phyloP scores from a whole-genome alignment of 2,113 vertebrate genomes.

The Psettodes erumei region DNA sequence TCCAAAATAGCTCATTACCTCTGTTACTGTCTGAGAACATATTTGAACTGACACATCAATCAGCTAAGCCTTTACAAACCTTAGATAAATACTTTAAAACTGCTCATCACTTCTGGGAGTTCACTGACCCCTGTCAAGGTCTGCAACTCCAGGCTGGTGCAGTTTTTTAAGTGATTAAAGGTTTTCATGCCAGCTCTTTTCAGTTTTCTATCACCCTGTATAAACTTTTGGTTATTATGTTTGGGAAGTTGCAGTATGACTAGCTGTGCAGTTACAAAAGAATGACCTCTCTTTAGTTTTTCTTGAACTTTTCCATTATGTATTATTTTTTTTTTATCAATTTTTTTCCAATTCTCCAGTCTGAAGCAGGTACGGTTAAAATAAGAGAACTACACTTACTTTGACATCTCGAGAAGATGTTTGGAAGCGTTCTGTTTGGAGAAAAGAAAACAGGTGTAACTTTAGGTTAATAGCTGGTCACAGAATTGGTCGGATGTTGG shows the following conservation, averaged over 20 bases:
- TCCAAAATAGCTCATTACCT: slow-evolving; percentile 27
- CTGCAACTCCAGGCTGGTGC: background rate
- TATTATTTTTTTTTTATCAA: too few species aligned
- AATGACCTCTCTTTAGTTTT: background rate
- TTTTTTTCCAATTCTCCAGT: background rate
- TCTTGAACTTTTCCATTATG: background rate
- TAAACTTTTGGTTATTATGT: background rate
- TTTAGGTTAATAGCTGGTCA: background rate
- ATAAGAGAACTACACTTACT: slow-evolving; percentile 60
- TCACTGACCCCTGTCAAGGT: background rate
- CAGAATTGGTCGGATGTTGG: background rate
- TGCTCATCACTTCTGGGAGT: background rate
- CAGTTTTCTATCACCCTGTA: background rate
- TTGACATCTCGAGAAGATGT: slow-evolving; percentile 67
- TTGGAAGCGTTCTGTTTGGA: slow-evolving; percentile 36
- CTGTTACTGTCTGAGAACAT: background rate
- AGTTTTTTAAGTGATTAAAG: background rate
- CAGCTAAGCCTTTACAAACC: slow-evolving; percentile 16
- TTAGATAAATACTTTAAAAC: slow-evolving; percentile 32
- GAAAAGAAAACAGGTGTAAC: background rate
- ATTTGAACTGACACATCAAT: slow-evolving; percentile 2
- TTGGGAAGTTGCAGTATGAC: background rate
- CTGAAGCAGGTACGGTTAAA: background rate
- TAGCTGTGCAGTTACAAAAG: background rate
- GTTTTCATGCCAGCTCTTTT: background rate